These are phyloP conservation scores for Eudyptes chrysolophus DNA, from an alignment of 2,113 vertebrate species.

Conservation along the genomic window DNA sequence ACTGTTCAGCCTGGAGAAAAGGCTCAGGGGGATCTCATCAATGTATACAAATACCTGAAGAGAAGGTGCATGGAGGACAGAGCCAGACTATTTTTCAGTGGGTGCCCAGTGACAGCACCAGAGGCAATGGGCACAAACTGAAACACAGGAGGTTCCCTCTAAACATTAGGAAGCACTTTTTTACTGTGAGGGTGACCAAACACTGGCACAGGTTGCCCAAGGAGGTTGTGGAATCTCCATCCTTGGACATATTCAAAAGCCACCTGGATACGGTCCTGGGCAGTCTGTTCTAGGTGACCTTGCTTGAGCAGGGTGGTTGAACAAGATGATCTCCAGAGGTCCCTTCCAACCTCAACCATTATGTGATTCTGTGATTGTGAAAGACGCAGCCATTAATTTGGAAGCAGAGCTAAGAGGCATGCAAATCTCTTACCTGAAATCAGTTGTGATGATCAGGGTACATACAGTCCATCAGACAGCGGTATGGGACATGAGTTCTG, in stretches of 20 bases:
- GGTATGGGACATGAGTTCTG: not conserved
- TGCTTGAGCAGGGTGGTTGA: not conserved
- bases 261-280: not conserved
- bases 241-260: not conserved
- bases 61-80: not conserved
- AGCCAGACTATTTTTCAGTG: not conserved
- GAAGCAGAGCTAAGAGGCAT: not conserved
- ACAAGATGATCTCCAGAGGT: not conserved
- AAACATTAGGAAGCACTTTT: not conserved
- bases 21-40: not conserved
- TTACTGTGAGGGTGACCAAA: not conserved
- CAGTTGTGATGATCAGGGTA: not conserved
- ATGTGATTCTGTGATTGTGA: not conserved
- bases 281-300: not conserved
- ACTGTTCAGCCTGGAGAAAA: not conserved
- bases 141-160: not conserved
- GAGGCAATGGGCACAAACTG: not conserved
- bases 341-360: not conserved
- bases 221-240: not conserved
- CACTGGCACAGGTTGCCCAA: not conserved
- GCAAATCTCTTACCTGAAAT: not conserved
- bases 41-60: not conserved
- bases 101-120: not conserved
- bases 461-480: not conserved
- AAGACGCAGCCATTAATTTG: not conserved